Evolutionary conservation across 37 sponge, comb jelly and placozoan species (phyloP), one percentile per base, ranked within the genome.

Genomic region (Cladorhizidae sp.): DNA sequence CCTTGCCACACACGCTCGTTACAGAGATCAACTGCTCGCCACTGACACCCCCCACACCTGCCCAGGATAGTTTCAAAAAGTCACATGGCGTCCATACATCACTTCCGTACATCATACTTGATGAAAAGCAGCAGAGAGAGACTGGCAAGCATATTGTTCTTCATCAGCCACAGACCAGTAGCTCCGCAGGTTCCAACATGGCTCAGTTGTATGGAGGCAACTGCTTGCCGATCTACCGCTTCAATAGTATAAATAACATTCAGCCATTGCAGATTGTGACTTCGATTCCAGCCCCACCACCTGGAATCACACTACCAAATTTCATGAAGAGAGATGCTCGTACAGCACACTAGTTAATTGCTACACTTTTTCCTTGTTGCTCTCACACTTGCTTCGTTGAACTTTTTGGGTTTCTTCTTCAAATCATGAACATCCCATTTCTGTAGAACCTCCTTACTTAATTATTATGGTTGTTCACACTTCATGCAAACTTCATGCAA

Each of bases 211-310:
- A 81, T 36, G 40, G 51, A 3, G 72, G 54, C 31, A 72, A 26
- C 32, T 14, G 62, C 28, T 56, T 81, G 81, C 81, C 81, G 2
- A 72, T 71, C 18, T 81, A 81, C 32, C 71, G 72, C 25, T 59
- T 81, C 31, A 59, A 54, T 67, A n/a, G 38, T 18, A 28, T 62
- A 17, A 64, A 64, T 3, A 65, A 21, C 22, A 38, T 81, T 12
- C 81, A 81, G 31, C 81, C 81, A n/a, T 11, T 81, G 12, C 81
- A 81, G 49, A 42, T 81, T 20, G 40, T 81, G 6, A 40, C 72
- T 43, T 41, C 65, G 29, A 68, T 62, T 49, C 73, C 52, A 17
- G 26, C 73, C 7, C 41, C 29, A 20, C 20, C 40, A 20, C 29
- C 70, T 39, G 7, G 39, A 21, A 35, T 68, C 29, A 8, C 22